A percentile compares a stretch with the other conserved stretches of the same genome.
phyloP scores from a whole-genome alignment of 2,113 vertebrate genomes.

The Pandion haliaetus region DNA sequence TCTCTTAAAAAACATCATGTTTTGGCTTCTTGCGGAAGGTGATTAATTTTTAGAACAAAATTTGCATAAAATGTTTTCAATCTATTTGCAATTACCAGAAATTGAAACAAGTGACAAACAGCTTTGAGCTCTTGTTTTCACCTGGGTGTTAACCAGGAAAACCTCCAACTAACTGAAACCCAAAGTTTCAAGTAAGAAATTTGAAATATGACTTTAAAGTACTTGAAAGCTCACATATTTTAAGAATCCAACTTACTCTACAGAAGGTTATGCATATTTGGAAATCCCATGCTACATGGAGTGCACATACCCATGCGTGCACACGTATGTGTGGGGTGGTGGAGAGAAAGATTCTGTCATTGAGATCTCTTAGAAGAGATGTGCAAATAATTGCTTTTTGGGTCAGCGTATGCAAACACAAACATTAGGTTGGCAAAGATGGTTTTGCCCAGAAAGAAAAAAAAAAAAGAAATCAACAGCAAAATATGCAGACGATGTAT shows the following conservation, averaged over 20 bases:
- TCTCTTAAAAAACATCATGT: neutral
- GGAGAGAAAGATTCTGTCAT: neutral
- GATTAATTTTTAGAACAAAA: neutral
- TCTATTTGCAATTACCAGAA: neutral
- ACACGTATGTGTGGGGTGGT: accelerated
- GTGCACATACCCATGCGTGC: accelerated
- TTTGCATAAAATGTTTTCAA: neutral
- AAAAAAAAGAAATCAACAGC: neutral
- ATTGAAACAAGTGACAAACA: neutral
- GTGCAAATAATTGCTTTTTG: neutral
- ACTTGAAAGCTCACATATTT: neutral
- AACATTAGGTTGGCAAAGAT: neutral
- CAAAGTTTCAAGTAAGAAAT: neutral
- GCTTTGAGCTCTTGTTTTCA: neutral
- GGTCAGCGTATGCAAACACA: neutral
- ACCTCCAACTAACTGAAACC: neutral
- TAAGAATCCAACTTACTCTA: neutral
- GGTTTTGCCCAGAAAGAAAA: neutral
- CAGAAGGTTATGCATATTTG: neutral
- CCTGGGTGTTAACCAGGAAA: neutral
- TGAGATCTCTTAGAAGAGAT: neutral
- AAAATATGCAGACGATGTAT: neutral
- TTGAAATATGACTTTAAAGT: neutral
- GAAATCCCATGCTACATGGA: neutral
- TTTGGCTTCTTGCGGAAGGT: neutral